A percentile compares a stretch with the other conserved stretches of the same genome.
phyloP scores from a whole-genome alignment of 2,888 invertebrate species.

The Oscheius sp. region DNA sequence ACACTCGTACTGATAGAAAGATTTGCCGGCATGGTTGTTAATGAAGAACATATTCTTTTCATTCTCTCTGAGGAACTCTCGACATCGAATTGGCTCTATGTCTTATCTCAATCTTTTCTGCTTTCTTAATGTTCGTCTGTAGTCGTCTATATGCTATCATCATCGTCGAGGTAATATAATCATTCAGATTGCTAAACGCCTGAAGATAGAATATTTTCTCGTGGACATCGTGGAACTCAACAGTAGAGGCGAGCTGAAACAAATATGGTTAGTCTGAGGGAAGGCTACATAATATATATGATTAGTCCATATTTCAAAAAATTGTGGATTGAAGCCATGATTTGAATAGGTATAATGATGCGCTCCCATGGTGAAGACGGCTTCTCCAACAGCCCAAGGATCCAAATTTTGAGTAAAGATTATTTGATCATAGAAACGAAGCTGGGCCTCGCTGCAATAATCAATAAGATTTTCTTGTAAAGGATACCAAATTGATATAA shows the following conservation, averaged over 20 bases:
- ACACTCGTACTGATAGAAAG: too few relatives aligned
- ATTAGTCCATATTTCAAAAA: conserved; percentile 2
- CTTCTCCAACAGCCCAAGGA: not conserved
- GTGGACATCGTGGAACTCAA: not conserved
- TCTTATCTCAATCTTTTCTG: too few relatives aligned
- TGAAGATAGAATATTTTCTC: not conserved
- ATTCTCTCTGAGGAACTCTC: too few relatives aligned
- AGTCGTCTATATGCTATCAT: not conserved
- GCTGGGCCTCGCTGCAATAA: not conserved
- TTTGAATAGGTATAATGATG: not conserved
- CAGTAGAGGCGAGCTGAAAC: conserved; percentile 3
- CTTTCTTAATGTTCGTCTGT: too few relatives aligned
- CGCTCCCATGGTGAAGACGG: not conserved
- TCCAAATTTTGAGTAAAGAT: not conserved
- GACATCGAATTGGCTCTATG: too few relatives aligned
- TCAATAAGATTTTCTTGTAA: too few relatives aligned
- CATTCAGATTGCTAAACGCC: conserved; percentile 1
- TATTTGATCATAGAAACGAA: conserved; percentile 8
- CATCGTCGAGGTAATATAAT: not conserved
- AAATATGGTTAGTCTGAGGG: not conserved
- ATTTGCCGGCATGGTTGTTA: too few relatives aligned
- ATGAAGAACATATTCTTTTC: too few relatives aligned
- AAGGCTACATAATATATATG: not conserved
- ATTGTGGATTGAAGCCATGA: not conserved
- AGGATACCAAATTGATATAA: not conserved